These are phyloP conservation scores for Fulica atra DNA, from an alignment of 2,113 vertebrate genomes.

Conservation along the genomic window DNA sequence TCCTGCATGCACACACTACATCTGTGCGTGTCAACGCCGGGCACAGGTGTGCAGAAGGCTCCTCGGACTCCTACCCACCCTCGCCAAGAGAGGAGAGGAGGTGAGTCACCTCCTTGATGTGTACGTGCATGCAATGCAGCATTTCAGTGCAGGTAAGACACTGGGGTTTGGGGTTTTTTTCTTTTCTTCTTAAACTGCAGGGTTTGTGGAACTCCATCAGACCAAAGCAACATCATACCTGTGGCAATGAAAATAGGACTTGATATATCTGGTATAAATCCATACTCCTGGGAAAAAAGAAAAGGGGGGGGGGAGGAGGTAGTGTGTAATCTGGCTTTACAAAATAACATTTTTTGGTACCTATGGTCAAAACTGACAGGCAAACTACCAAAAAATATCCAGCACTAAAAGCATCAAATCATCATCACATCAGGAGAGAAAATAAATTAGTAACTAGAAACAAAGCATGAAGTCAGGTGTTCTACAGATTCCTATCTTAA, in stretches of 20 bases:
- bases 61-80: neutral
- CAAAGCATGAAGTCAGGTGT: neutral
- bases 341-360: neutral
- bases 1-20: neutral
- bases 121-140: neutral
- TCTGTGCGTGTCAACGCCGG: neutral
- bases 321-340: neutral
- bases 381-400: neutral
- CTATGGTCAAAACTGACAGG: neutral
- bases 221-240: neutral
- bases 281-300: neutral
- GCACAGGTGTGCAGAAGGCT: neutral
- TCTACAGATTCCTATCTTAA: neutral
- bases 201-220: neutral
- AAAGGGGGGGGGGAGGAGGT: neutral
- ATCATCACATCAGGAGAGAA: neutral
- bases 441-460: neutral
- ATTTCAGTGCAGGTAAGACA: neutral
- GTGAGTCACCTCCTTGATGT: neutral
- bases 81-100: neutral
- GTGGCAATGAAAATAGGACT: neutral
- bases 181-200: neutral
- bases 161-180: no score
- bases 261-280: neutral
- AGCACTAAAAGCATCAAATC: neutral